Base-by-base conservation (phyloP, 1,140 invertebrate species). In the Oryzaephilus surinamensis region DNA sequence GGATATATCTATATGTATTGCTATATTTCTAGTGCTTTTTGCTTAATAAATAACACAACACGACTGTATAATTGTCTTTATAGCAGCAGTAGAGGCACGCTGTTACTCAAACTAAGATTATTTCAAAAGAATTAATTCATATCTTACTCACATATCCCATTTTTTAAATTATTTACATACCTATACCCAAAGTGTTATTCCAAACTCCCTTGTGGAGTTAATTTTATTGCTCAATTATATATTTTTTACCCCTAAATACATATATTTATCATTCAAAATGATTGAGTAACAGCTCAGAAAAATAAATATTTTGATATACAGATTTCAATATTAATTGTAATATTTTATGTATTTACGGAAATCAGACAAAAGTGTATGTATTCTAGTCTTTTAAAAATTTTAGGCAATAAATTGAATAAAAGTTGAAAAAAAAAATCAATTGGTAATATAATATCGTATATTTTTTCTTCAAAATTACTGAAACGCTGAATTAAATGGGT, bases 1-100 rank as follows among this genome's bases (percentile, higher is more conserved):
- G 30, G 23, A 38, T 29, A 28, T 47, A 48, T 48, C 49, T 51
- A 43, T 47, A 49, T 49, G 46, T 52, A 52, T 37, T 32, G 44
- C 46, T 46, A 46, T 44, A 46, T 46, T n/a, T n/a, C 41, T 47
- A 50, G 41, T 40, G 48, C 42, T 47, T 52, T 50, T 53, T 44
- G 48, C 48, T 54, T 50, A 43, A 36, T n/a, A n/a, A n/a, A 38
- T 31, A 45, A 51, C 51, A 54, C 51, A 54, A 54, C 51, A 54
- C 51, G 51, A 54, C 51, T 52, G 38, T 48, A 48, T 45, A 29
- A 39, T 46, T 46, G 48, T 51, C 49, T 44, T 50, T 20, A 18
- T 20, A 47, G 43, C 32, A 41, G 42, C 50, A 53, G 51, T n/a
- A 43, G 18, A n/a, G 26, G 46, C 48, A 54, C 44, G 46, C 49